Conservation (phyloP, 1,140 invertebrate genomes). For the Drosophila novamexicana region DNA sequence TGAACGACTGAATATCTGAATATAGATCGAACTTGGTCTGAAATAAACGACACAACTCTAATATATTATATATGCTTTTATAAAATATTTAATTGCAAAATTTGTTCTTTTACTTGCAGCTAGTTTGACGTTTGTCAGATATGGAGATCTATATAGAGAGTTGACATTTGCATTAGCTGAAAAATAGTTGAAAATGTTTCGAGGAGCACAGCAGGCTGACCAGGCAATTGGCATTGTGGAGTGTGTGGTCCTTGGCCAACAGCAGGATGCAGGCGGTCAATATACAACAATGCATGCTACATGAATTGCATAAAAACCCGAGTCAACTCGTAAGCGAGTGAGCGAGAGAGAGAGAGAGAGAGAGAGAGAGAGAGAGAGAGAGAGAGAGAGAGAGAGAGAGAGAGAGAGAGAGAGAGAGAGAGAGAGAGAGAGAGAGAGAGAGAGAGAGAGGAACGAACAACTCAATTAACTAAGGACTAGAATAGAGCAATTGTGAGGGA, state of each 20-base stretch:
- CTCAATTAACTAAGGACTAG: slow-evolving; percentile 67
- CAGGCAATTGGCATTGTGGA: slow-evolving; percentile 33
- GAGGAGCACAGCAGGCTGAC: slow-evolving; percentile 31
- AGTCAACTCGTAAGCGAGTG: slow-evolving; percentile 29
- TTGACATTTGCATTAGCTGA: background rate
- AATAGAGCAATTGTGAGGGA: background rate
- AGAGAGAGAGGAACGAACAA: slow-evolving; percentile 25
- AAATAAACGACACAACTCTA: no score
- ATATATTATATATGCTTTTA: no score
- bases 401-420: no score
- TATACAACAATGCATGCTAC: slow-evolving; percentile 57
- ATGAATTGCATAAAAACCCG: slow-evolving; percentile 77
- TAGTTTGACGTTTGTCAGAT: no score
- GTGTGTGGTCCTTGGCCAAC: slow-evolving; percentile 63
- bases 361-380: no score
- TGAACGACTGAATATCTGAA: no score
- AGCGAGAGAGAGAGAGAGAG: no score
- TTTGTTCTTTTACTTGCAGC: no score
- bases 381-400: no score
- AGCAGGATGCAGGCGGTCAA: slow-evolving; percentile 59
- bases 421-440: no score
- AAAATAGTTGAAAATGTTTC: background rate
- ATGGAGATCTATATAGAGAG: background rate
- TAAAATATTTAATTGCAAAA: no score
- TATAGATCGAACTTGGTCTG: no score